Base-by-base conservation (phyloP, 92 coral and sea anemone genomes). In the Zoanthus gigantus region DNA sequence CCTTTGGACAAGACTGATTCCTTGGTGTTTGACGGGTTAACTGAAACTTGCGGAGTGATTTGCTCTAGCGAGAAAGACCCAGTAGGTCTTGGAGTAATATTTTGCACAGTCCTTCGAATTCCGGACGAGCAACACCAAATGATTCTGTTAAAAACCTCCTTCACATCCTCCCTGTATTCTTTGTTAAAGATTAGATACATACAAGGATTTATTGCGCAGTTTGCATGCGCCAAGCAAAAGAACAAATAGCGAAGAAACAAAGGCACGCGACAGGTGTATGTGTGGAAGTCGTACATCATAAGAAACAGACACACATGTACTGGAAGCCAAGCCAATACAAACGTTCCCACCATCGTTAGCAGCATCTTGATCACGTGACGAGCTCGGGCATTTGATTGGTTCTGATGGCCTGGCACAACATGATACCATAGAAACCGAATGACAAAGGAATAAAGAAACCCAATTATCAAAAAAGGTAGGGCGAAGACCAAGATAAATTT, bases 291-390 rank as follows among this genome's bases (percentile, higher is more conserved):
- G 52, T 81, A 81, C 0, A 12, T 4, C 6, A 81, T 28, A 31
- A 81, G 74, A 28, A 65, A 81, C 34, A 81, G 30, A 30, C 60
- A 23, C 13, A 81, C 63, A 17, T 81, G 60, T 31, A 67, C 45
- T 6, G 75, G 85, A 44, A 65, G 47, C 85, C 85, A 81, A 23
- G 74, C 75, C 28, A 81, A 44, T 17, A 32, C 74, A 81, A 81
- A 81, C n/a, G 47, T 48, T 28, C 60, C 66, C 46, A 81, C 85
- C 85, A 81, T 81, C 46, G 60, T 46, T 23, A 81, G 60, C 75
- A 81, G 13, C 61, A 66, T 68, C 61, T 50, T 81, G 75, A 81
- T 66, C 63, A 66, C 85, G 63, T 81, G 85, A 45, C 85, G 85
- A 63, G 85, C 47, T 45, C 85, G 75, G 3, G 5, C 34, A 71